A percentile compares a stretch with the other conserved stretches of the same genome.
These are phyloP conservation scores for Drosophila pseudotakahashii DNA, from an alignment of 2,888 invertebrate genomes.

Conservation along the genomic window DNA sequence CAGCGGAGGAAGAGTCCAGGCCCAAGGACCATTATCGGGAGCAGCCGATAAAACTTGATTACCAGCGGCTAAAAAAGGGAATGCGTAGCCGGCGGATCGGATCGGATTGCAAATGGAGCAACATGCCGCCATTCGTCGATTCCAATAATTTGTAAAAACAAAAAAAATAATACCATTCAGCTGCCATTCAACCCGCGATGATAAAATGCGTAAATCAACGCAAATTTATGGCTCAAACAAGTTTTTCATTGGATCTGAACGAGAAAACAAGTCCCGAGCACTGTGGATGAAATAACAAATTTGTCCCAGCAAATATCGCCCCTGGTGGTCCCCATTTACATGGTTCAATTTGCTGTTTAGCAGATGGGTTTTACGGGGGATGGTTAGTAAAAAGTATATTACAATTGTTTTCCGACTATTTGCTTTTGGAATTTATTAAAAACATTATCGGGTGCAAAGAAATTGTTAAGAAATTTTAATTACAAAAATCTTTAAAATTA, in stretches of 20 bases:
- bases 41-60: constrained; percentile 58
- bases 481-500: no score
- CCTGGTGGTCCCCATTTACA: constrained; percentile 36
- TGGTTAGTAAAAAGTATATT: no score
- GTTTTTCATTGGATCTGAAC: constrained; percentile 43
- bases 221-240: constrained; percentile 56
- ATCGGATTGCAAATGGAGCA: constrained; percentile 45
- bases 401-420: no score
- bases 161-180: constrained; percentile 40
- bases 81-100: constrained; percentile 14
- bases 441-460: no score
- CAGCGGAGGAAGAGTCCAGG: constrained; percentile 9
- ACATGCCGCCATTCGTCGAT: constrained; percentile 35
- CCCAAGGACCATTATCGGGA: constrained; percentile 25
- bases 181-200: constrained; percentile 55
- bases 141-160: constrained; percentile 43
- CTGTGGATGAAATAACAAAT: constrained; percentile 38
- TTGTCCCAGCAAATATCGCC: constrained; percentile 37
- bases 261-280: constrained; percentile 34
- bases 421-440: no score
- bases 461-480: no score
- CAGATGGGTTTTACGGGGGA: constrained; percentile 4
- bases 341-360: constrained; percentile 14
- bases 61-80: constrained; percentile 5
- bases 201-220: constrained; percentile 48